These are phyloP conservation scores for Epinotia brunnichana DNA, from an alignment of 2,888 invertebrate genomes.

Conservation along the genomic window DNA sequence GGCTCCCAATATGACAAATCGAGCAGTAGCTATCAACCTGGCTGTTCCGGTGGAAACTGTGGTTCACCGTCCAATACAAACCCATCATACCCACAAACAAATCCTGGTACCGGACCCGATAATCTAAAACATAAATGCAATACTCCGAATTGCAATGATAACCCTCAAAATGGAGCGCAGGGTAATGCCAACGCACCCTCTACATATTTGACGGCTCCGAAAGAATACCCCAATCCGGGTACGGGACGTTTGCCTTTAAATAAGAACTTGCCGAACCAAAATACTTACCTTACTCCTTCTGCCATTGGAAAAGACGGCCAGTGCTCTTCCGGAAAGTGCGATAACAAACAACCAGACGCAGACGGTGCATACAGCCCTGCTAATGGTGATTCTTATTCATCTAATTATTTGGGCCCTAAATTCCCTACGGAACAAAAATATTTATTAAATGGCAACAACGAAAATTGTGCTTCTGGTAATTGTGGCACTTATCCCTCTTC, in stretches of 20 bases:
- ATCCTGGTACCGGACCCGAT: conserved; percentile 8
- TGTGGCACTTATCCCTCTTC: conserved; percentile 45
- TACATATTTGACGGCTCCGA: conserved; percentile 62
- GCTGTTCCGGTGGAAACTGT: conserved; percentile 49
- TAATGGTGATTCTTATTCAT: conserved; percentile 40
- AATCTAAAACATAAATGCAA: conserved; percentile 46
- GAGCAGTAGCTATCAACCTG: conserved; percentile 25
- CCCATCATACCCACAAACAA: conserved; percentile 18
- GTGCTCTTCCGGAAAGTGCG: conserved; percentile 46
- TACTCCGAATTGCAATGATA: conserved; percentile 48
- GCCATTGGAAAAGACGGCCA: conserved; percentile 39
- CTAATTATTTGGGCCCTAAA: conserved; percentile 35
- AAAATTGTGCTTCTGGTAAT: conserved; percentile 45
- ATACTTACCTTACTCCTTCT: conserved; percentile 37
- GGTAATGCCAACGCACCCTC: conserved; percentile 56
- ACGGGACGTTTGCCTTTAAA: conserved; percentile 53
- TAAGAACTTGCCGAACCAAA: conserved; percentile 55
- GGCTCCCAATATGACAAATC: conserved; percentile 32
- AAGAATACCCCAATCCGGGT: conserved; percentile 50
- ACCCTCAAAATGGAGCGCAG: conserved; percentile 42
- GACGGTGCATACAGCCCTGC: conserved; percentile 23
- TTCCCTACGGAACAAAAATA: conserved; percentile 22
- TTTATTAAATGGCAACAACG: conserved; percentile 24
- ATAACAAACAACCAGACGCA: conserved; percentile 28
- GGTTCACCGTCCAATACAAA: conserved; percentile 33